A percentile compares a stretch with the other conserved stretches of the same genome.
Conservation (phyloP, 2,797 vertebrate genomes). For the Podarcis lilfordi region DNA sequence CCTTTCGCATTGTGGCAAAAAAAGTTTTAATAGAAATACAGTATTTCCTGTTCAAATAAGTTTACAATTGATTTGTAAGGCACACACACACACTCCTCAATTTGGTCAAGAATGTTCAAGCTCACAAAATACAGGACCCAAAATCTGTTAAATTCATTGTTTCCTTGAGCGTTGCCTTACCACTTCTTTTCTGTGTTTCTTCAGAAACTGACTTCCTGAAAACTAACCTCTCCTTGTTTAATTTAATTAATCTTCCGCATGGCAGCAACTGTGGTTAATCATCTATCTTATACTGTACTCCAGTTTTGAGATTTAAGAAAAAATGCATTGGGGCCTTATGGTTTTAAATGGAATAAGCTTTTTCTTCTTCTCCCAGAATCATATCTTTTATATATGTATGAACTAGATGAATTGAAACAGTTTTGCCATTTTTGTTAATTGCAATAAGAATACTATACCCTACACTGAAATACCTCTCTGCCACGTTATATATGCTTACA, state of each 20-base stretch:
- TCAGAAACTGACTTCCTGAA: slow-evolving; percentile 63
- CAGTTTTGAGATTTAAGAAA: slow-evolving; percentile 21
- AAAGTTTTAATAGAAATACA: slow-evolving; percentile 30
- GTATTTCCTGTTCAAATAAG: slow-evolving; percentile 3
- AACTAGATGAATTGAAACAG: slow-evolving; percentile 30
- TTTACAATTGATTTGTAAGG: slow-evolving; percentile 43
- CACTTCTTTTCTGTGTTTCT: slow-evolving; percentile 72
- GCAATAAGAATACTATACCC: not conserved
- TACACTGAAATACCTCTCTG: not conserved
- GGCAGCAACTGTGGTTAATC: slow-evolving; percentile 28
- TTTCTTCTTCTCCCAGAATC: not conserved
- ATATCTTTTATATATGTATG: not conserved
- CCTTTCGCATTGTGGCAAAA: not conserved
- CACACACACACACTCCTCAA: not conserved
- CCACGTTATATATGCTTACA: not conserved
- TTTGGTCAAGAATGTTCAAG: slow-evolving; percentile 62
- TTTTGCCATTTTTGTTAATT: slow-evolving; percentile 11
- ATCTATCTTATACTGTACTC: not conserved
- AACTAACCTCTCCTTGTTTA: slow-evolving; percentile 23
- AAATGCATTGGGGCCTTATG: slow-evolving; percentile 16
- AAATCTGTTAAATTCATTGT: slow-evolving; percentile 55
- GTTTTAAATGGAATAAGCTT: slow-evolving; percentile 35
- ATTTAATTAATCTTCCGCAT: slow-evolving; percentile 17
- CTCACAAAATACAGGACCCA: slow-evolving; percentile 69
- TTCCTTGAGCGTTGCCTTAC: slow-evolving; percentile 70